Evolutionary conservation across 2,888 invertebrate species (phyloP).

Genomic region (Baronia brevicornis): DNA sequence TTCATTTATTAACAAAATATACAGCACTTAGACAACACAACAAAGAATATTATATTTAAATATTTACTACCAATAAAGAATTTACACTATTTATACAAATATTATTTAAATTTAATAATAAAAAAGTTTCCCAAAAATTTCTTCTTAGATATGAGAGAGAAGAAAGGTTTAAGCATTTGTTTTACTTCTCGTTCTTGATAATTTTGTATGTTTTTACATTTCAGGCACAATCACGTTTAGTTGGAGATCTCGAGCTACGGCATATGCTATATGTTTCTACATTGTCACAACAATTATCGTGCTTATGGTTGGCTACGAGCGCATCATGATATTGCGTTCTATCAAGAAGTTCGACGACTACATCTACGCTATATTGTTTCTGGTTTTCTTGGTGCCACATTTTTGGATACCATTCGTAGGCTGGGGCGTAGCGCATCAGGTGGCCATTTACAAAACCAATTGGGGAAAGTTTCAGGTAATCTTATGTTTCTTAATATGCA

Average conservation of each 20-base stretch:
- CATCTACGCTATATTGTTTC: slow-evolving; percentile 80
- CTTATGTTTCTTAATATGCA: slow-evolving; percentile 8
- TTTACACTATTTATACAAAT: too few species aligned
- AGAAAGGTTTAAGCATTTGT: too few species aligned
- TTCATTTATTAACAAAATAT: too few species aligned
- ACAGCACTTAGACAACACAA: too few species aligned
- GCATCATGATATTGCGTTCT: slow-evolving; percentile 76
- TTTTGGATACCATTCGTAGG: slow-evolving; percentile 83
- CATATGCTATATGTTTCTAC: slow-evolving; percentile 80
- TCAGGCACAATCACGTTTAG: slow-evolving; percentile 77
- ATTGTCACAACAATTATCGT: slow-evolving; percentile 74
- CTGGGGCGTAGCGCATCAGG: slow-evolving; percentile 81
- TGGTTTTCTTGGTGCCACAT: slow-evolving; percentile 80
- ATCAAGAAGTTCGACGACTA: slow-evolving; percentile 81
- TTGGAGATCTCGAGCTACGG: slow-evolving; percentile 78
- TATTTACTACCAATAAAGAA: too few species aligned
- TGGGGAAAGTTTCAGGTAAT: slow-evolving; percentile 81
- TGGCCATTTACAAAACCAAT: slow-evolving; percentile 80
- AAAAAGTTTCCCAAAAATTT: too few species aligned
- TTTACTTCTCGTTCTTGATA: background rate
- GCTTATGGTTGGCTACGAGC: slow-evolving; percentile 76
- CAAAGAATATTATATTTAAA: too few species aligned
- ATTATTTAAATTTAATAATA: too few species aligned
- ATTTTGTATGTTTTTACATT: too few species aligned
- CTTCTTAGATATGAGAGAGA: too few species aligned